Evolutionary conservation across 2,797 vertebrate genomes (phyloP).

Genomic region (Microctenopoma stevenorrisi): DNA sequence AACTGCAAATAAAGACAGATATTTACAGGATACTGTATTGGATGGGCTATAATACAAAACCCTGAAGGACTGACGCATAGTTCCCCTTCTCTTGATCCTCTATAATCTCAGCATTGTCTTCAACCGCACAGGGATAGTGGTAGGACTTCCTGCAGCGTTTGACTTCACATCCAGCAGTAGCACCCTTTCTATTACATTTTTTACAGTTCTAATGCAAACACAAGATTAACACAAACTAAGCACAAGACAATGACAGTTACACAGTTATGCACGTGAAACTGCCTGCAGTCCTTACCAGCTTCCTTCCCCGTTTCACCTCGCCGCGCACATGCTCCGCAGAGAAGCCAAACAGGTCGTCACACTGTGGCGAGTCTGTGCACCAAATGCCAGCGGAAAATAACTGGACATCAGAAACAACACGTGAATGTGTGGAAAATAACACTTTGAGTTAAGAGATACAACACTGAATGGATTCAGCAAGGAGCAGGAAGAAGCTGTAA

Average conservation of each 20-base stretch:
- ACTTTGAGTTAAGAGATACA: no score
- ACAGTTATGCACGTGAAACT: neutral
- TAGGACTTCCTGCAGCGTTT: conserved; percentile 73
- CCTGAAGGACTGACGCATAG: conserved; percentile 62
- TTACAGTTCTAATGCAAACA: conserved; percentile 59
- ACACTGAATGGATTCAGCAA: no score
- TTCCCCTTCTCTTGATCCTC: conserved; percentile 19
- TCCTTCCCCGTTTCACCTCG: conserved; percentile 67
- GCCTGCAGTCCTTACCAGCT: conserved; percentile 62
- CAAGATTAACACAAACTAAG: neutral
- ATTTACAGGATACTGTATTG: neutral
- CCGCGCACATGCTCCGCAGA: conserved; percentile 52
- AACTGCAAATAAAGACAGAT: neutral
- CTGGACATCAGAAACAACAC: conserved; percentile 53
- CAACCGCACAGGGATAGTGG: conserved; percentile 81
- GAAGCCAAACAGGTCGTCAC: conserved; percentile 80
- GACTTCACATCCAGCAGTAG: conserved; percentile 82
- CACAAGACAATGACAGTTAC: no score
- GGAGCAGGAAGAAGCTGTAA: no score
- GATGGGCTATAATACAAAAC: neutral
- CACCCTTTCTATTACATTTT: conserved; percentile 69
- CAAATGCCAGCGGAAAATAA: conserved; percentile 74
- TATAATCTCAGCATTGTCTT: conserved; percentile 1
- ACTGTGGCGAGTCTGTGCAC: conserved; percentile 53
- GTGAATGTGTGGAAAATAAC: neutral